A percentile compares a stretch with the other conserved stretches of the same genome.
Evolutionary conservation across 2,113 vertebrate species (phyloP).

Genomic region (Corythoichthys intestinalis): DNA sequence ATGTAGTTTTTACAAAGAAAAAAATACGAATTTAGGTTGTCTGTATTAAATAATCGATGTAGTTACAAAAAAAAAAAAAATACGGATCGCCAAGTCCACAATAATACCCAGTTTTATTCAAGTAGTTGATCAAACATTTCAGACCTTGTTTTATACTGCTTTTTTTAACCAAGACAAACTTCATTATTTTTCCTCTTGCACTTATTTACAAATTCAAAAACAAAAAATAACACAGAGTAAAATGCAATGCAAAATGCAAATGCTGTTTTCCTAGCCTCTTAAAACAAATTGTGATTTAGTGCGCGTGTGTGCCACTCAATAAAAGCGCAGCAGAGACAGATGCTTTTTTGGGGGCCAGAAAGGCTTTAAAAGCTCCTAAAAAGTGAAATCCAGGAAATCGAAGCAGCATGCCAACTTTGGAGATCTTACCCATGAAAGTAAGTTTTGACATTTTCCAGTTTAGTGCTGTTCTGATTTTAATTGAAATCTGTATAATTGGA

Average conservation of each 20-base stretch:
- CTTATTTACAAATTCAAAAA: conserved; percentile 1
- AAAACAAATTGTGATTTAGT: conserved; percentile 39
- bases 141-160: conserved; percentile 10
- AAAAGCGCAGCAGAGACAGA: conserved; percentile 43
- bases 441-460: background rate
- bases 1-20: background rate
- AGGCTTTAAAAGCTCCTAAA: conserved; percentile 44
- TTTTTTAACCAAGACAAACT: background rate
- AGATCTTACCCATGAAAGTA: background rate
- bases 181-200: conserved; percentile 10
- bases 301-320: conserved; percentile 20
- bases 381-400: conserved; percentile 17
- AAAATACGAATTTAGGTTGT: background rate
- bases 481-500: background rate
- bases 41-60: background rate
- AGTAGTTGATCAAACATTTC: background rate
- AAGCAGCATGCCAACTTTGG: conserved; percentile 20
- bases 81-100: no score
- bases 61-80: background rate
- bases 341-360: conserved; percentile 39
- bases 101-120: background rate
- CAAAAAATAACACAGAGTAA: background rate
- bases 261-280: conserved; percentile 34
- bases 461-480: background rate
- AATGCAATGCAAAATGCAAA: conserved; percentile 22